Conservation (phyloP, 2,888 invertebrate species). For the Hofmannophila pseudospretella region DNA sequence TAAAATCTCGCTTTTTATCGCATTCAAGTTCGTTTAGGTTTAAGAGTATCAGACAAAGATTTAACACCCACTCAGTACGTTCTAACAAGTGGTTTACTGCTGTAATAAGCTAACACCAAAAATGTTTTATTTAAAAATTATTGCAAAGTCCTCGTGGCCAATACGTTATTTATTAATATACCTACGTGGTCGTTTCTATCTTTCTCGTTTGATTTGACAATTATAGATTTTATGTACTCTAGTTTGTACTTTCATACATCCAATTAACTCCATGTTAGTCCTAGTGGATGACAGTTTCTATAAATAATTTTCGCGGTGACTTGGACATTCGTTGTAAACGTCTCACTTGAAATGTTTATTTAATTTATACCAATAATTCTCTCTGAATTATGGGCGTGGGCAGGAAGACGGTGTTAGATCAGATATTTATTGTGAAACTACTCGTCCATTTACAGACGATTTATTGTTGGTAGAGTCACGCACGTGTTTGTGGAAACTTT, state of each 20-base stretch:
- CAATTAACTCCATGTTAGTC: slow-evolving; percentile 38
- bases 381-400: slow-evolving; percentile 67
- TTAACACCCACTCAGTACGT: slow-evolving; percentile 56
- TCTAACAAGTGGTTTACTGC: slow-evolving; percentile 44
- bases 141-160: slow-evolving; percentile 26
- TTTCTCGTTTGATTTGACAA: slow-evolving; percentile 17
- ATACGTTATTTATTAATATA: slow-evolving; percentile 8
- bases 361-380: slow-evolving; percentile 72
- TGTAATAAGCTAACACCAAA: slow-evolving; percentile 43
- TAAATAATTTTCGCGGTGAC: slow-evolving; percentile 57
- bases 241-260: slow-evolving; percentile 16
- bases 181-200: slow-evolving; percentile 29
- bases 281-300: slow-evolving; percentile 38
- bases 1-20: slow-evolving; percentile 73
- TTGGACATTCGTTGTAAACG: slow-evolving; percentile 58
- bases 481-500: slow-evolving; percentile 20
- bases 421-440: slow-evolving; percentile 67
- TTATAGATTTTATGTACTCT: slow-evolving; percentile 16
- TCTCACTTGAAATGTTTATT: slow-evolving; percentile 70
- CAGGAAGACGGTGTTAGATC: slow-evolving; percentile 70
- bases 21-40: slow-evolving; percentile 43
- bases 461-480: slow-evolving; percentile 41
- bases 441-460: slow-evolving; percentile 60
- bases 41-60: slow-evolving; percentile 56
- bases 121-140: slow-evolving; percentile 38